Percentiles rank a stretch among this genome's conserved stretches.
These are phyloP conservation scores for Morpho deidamia DNA, from an alignment of 2,888 invertebrate species.

Conservation along the genomic window DNA sequence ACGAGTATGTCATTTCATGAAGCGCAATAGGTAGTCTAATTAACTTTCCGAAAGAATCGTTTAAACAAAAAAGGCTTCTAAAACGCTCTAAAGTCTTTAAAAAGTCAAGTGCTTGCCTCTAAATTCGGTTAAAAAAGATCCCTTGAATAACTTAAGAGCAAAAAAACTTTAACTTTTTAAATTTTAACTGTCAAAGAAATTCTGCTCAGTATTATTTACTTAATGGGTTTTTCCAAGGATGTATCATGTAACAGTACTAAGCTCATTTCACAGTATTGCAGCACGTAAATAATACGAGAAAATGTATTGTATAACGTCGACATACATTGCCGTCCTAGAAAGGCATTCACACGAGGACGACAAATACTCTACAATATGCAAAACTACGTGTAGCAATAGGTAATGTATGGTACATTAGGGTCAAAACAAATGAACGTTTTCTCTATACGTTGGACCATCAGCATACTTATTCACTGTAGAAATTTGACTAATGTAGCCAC, in stretches of 20 bases:
- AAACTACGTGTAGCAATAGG: constrained; percentile 4
- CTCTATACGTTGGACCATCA: background rate
- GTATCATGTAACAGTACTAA: background rate
- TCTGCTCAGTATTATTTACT: no score
- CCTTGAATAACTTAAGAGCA: no score
- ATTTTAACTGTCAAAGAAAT: no score
- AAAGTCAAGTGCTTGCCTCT: no score
- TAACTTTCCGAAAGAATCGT: no score
- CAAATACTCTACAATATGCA: constrained; percentile 11
- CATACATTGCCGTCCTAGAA: constrained; percentile 14
- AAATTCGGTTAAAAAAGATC: no score
- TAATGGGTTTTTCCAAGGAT: constrained; percentile 1
- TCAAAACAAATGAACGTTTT: background rate
- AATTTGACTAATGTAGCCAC: background rate
- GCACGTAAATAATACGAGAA: constrained; percentile 5
- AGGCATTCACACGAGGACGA: constrained; percentile 8
- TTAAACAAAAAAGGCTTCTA: no score
- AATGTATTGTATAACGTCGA: constrained; percentile 1
- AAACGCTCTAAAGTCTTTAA: no score
- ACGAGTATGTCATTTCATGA: no score
- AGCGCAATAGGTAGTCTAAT: no score
- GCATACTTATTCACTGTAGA: background rate
- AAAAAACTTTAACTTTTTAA: no score
- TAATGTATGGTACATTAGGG: constrained; percentile 4
- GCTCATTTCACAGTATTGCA: background rate